A percentile compares a stretch with the other conserved stretches of the same genome.
Conservation (phyloP, 2,113 vertebrate genomes). For the Amphiprion percula region DNA sequence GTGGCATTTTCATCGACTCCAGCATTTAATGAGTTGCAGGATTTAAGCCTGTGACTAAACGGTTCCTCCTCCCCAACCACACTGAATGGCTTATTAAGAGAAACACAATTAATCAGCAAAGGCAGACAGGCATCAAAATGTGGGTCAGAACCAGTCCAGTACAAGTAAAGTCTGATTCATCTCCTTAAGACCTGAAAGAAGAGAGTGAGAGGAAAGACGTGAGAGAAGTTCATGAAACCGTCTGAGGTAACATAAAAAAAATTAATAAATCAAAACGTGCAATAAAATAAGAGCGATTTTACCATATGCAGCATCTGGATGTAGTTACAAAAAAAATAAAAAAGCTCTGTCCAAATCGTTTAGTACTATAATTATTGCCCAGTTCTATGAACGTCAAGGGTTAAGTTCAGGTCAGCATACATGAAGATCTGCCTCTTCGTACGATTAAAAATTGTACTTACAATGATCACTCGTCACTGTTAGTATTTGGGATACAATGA, state of each 20-base stretch:
- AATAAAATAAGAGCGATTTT: not conserved
- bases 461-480: not conserved
- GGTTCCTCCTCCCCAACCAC: not conserved
- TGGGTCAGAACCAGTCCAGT: conserved; percentile 3
- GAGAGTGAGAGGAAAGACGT: not conserved
- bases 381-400: too few relatives aligned
- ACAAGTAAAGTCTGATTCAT: not conserved
- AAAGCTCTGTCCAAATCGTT: not conserved
- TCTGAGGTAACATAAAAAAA: not conserved
- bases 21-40: conserved; percentile 15
- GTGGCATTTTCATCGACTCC: not conserved
- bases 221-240: not conserved
- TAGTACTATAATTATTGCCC: not conserved
- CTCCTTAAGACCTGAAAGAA: not conserved
- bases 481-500: not conserved
- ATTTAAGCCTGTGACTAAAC: not conserved
- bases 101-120: conserved; percentile 24
- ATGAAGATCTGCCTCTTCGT: not conserved
- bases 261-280: not conserved
- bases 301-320: not conserved
- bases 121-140: conserved; percentile 2
- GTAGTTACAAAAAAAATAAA: not conserved
- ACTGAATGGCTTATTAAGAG: not conserved
- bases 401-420: too few relatives aligned
- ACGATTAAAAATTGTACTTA: not conserved